Conservation (phyloP, 2,888 invertebrate genomes). For the Leucoma salicis region DNA sequence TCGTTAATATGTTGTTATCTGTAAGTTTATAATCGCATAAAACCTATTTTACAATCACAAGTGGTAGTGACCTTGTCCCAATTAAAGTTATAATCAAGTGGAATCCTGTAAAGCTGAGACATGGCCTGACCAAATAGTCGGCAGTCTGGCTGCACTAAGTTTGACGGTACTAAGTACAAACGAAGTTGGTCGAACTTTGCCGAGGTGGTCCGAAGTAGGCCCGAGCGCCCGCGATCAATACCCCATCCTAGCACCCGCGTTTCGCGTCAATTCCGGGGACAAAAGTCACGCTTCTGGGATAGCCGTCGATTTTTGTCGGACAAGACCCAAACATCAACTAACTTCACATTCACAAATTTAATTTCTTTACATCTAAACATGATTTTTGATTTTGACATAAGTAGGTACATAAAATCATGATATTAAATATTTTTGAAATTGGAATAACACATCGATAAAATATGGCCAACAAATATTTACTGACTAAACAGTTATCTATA, state of each 20-base stretch:
- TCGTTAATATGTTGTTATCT: neutral
- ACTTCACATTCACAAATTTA: neutral
- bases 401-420: too few species aligned
- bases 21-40: too few species aligned
- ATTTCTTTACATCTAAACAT: neutral
- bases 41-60: constrained; percentile 9
- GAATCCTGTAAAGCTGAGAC: constrained; percentile 66
- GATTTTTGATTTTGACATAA: too few species aligned
- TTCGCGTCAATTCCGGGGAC: constrained; percentile 74
- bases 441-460: constrained; percentile 23
- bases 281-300: constrained; percentile 78
- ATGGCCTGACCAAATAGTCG: constrained; percentile 65
- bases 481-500: constrained; percentile 35
- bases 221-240: constrained; percentile 75
- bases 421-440: too few species aligned
- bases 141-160: constrained; percentile 48
- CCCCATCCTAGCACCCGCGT: constrained; percentile 62
- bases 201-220: constrained; percentile 66
- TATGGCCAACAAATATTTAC: constrained; percentile 21
- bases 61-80: constrained; percentile 77
- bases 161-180: constrained; percentile 58
- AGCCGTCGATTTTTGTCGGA: constrained; percentile 72
- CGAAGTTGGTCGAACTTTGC: constrained; percentile 65
- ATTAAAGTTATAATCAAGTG: constrained; percentile 76
- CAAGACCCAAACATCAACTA: constrained; percentile 46